Conservation (phyloP, 2,113 vertebrate genomes). For the Actinemys pallida region DNA sequence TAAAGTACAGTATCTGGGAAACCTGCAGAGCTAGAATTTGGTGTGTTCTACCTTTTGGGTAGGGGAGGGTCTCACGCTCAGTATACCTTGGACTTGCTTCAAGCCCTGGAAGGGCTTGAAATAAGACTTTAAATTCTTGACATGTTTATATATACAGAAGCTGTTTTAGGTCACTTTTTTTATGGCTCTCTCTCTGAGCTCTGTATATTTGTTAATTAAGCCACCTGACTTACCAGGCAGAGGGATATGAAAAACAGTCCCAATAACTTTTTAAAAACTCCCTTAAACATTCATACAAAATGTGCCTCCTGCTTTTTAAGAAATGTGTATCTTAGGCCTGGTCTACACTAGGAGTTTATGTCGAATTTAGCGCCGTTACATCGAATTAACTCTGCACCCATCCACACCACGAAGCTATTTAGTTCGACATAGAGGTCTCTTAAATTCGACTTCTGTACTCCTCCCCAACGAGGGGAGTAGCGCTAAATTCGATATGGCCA, state of each 20-base stretch:
- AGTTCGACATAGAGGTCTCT: no score
- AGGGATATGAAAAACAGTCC: neutral
- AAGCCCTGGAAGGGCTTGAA: neutral
- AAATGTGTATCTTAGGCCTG: neutral
- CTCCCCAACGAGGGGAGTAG: no score
- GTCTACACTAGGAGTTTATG: no score
- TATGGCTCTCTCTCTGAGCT: neutral
- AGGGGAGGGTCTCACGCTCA: neutral
- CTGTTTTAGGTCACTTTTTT: constrained; percentile 30
- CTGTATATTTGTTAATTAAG: neutral
- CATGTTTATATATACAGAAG: neutral
- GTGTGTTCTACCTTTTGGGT: neutral
- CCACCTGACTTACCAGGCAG: neutral
- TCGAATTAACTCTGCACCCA: no score
- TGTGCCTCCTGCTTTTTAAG: neutral
- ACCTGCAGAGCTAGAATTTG: neutral
- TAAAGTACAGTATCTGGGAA: neutral
- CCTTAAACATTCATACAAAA: neutral
- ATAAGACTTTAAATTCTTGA: neutral
- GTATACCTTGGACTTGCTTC: neutral
- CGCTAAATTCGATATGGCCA: no score
- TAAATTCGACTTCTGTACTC: no score
- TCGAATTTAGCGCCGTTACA: no score
- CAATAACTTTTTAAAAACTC: neutral
- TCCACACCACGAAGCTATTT: no score